Base-by-base conservation (phyloP, 2,797 vertebrate species). In the Rhynchotus rufescens region DNA sequence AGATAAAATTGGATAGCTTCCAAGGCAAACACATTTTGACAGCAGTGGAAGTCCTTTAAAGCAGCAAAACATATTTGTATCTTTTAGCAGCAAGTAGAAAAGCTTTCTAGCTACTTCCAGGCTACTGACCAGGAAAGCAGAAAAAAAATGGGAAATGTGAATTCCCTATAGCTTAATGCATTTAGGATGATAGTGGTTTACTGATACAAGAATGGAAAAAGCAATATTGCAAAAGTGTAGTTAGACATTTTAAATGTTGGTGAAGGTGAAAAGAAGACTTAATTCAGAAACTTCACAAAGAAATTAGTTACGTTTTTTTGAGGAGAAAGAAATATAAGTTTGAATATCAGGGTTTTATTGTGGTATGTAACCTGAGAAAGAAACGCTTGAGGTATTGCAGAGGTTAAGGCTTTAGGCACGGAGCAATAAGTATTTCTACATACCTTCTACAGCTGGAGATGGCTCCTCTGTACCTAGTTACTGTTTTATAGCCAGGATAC, bases 1-100 rank as follows among this genome's bases (percentile, higher is more conserved):
- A 60, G 75, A 40, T 90, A 80, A 66, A 90, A 89, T n/a, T 88
- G 93, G 86, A 40, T 60, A 54, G 23, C 17, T 86, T 80, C 95
- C 94, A 94, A 94, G 54, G 49, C 66, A 93, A 90, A 93, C 67
- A 84, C 6, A 1, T 74, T 86, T 56, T 16, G 44, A 78, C 30
- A 88, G 76, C 62, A 68, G 10, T 22, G 77, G 44, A 74, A 54
- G 38, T 38, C 68, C 59, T 92, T 77, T 62, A 21, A 13, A 92
- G 74, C 54, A 64, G 75, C 28, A 76, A 83, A 71, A 32, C 73
- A 22, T 11, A 21, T 90, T 91, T 86, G 72, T 88, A 28, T 80
- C 66, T 56, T 69, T 89, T 69, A 74, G 36, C 65, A 86, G 72
- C 36, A 62, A 88, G 32, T 82, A 69, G 89, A 91, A 91, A 67